Conservation (phyloP, 2,113 vertebrate species). For the Synodontis membranacea region DNA sequence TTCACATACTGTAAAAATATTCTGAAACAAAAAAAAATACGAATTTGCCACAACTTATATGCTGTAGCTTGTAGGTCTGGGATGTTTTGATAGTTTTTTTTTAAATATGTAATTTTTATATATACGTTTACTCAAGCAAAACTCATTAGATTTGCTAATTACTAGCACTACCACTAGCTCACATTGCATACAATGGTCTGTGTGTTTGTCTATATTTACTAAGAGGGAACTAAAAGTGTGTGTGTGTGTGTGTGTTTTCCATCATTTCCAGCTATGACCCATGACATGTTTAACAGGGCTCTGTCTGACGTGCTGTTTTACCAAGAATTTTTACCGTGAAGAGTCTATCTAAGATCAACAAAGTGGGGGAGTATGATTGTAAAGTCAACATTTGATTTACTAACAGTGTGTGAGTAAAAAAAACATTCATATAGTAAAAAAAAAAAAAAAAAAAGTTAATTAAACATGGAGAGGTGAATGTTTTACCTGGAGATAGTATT, state of each 20-base stretch:
- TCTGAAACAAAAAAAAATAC: too few species aligned
- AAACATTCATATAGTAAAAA: background rate
- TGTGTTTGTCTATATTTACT: background rate
- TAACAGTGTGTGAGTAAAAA: background rate
- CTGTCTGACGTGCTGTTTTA: background rate
- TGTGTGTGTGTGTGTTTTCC: background rate
- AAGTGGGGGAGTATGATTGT: background rate
- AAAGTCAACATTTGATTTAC: background rate
- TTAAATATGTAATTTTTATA: too few species aligned
- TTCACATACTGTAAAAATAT: background rate
- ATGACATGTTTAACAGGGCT: background rate
- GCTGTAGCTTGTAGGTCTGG: background rate
- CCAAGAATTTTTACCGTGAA: background rate
- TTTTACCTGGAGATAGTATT: slow-evolving; percentile 39
- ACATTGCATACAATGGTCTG: background rate
- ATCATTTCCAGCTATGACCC: background rate
- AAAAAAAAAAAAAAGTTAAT: background rate
- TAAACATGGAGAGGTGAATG: background rate
- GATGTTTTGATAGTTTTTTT: background rate
- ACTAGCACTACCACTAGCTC: background rate
- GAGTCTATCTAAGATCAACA: background rate
- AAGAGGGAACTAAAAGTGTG: too few species aligned
- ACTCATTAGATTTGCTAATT: background rate
- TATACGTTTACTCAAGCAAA: too few species aligned
- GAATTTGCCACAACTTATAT: background rate